Percentiles rank a stretch among this genome's conserved stretches.
Conservation (phyloP, 2,113 vertebrate genomes). For the Istiophorus platypterus region DNA sequence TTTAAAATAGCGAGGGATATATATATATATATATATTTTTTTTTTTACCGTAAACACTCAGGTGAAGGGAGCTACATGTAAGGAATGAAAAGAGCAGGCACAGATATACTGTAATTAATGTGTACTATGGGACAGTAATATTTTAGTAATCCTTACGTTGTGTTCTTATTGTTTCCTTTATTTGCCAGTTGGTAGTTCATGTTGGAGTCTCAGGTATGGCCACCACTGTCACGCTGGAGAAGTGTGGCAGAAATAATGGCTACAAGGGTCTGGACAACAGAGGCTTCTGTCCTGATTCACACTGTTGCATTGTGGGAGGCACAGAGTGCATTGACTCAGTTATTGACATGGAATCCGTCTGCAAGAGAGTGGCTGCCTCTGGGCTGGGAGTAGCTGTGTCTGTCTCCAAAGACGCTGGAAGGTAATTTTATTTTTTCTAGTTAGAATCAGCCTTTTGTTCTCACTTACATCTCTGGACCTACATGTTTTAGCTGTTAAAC, state of each 20-base stretch:
- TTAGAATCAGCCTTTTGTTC: neutral
- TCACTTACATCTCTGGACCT: neutral
- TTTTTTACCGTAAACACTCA: too few species aligned
- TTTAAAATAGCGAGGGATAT: too few species aligned
- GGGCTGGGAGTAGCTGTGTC: conserved; percentile 90
- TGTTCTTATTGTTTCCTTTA: conserved; percentile 12
- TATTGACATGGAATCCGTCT: conserved; percentile 95
- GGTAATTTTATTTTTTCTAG: conserved; percentile 77
- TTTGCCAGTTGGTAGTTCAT: conserved; percentile 91
- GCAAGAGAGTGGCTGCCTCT: conserved; percentile 85
- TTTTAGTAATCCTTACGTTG: conserved; percentile 2
- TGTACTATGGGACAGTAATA: neutral
- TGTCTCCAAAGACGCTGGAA: conserved; percentile 95
- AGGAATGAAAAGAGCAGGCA: neutral
- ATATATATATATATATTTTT: too few species aligned
- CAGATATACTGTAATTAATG: neutral
- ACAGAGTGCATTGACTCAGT: conserved; percentile 93
- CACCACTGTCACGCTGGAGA: conserved; percentile 93
- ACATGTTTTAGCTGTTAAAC: neutral
- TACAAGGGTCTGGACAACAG: conserved; percentile 95
- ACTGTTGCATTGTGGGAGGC: conserved; percentile 93
- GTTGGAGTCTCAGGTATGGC: conserved; percentile 97
- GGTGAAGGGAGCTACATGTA: neutral
- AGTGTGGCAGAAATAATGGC: conserved; percentile 94
- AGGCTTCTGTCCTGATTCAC: conserved; percentile 90